Evolutionary conservation across 2,113 vertebrate genomes (phyloP).

Genomic region (Dolichallabes microphthalmus): DNA sequence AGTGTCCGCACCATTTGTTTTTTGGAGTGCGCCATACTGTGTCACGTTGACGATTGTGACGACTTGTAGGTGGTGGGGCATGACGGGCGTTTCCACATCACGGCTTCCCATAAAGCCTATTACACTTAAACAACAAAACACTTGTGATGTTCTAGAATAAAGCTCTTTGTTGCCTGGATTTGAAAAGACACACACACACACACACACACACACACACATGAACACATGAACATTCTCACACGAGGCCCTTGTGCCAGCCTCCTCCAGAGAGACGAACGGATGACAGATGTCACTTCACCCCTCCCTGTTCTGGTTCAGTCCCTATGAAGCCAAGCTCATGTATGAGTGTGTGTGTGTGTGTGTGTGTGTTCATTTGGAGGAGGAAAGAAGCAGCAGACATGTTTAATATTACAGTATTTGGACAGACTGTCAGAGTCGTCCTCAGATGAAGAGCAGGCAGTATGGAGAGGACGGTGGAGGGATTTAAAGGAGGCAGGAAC

Average conservation of each 20-base stretch:
- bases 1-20: too few species aligned
- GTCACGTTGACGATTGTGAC: too few species aligned
- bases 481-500: constrained; percentile 46
- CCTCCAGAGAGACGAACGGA: constrained; percentile 67
- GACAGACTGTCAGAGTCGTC: constrained; percentile 32
- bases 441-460: constrained; percentile 15
- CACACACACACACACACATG: constrained; percentile 46
- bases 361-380: constrained; percentile 35
- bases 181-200: constrained; percentile 44
- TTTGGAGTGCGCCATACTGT: too few species aligned
- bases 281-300: constrained; percentile 73
- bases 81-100: too few species aligned
- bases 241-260: constrained; percentile 54
- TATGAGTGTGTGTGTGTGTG: not conserved
- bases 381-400: constrained; percentile 17
- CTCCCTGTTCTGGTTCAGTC: constrained; percentile 51
- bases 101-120: not conserved
- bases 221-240: constrained; percentile 16
- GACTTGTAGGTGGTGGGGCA: too few species aligned
- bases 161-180: constrained; percentile 25
- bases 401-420: constrained; percentile 29
- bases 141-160: not conserved
- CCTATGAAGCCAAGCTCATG: constrained; percentile 49
- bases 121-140: not conserved
- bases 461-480: not conserved